Evolutionary conservation across 2,797 vertebrate species (phyloP).

Genomic region (Chromobotia macracanthus): DNA sequence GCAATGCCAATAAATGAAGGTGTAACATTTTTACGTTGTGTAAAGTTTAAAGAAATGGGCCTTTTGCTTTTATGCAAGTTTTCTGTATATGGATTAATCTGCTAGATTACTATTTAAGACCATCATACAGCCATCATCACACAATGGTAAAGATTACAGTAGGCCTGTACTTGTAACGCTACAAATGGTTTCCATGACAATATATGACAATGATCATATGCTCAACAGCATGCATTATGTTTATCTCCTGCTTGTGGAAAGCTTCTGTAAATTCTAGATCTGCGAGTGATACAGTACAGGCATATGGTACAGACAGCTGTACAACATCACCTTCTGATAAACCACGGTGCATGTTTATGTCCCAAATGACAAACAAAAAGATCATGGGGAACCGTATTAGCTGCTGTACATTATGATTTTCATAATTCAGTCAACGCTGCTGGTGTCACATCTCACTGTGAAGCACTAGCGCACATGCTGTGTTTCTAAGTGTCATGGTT

Average conservation of each 20-base stretch:
- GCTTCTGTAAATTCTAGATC: slow-evolving; percentile 16
- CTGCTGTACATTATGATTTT: background rate
- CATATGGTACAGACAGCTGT: slow-evolving; percentile 15
- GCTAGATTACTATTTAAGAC: background rate
- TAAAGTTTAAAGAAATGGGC: background rate
- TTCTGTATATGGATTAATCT: background rate
- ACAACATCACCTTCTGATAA: slow-evolving; percentile 14
- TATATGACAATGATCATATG: slow-evolving; percentile 56
- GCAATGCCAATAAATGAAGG: background rate
- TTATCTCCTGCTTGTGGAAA: slow-evolving; percentile 42
- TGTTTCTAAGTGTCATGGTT: background rate
- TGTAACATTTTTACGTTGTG: background rate
- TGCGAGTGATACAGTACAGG: background rate
- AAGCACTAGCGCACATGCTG: slow-evolving; percentile 7
- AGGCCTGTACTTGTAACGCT: slow-evolving; percentile 47
- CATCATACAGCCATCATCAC: slow-evolving; percentile 13
- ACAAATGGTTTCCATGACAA: slow-evolving; percentile 67
- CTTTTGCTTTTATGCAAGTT: background rate
- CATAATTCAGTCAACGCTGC: background rate
- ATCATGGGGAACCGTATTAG: background rate
- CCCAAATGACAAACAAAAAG: background rate
- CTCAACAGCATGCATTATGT: slow-evolving; percentile 55
- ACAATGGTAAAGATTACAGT: slow-evolving; percentile 3
- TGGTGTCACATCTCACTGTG: background rate
- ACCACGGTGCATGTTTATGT: background rate